Evolutionary conservation across 2,797 vertebrate species (phyloP).

Genomic region (Paedocypris micromegethes): DNA sequence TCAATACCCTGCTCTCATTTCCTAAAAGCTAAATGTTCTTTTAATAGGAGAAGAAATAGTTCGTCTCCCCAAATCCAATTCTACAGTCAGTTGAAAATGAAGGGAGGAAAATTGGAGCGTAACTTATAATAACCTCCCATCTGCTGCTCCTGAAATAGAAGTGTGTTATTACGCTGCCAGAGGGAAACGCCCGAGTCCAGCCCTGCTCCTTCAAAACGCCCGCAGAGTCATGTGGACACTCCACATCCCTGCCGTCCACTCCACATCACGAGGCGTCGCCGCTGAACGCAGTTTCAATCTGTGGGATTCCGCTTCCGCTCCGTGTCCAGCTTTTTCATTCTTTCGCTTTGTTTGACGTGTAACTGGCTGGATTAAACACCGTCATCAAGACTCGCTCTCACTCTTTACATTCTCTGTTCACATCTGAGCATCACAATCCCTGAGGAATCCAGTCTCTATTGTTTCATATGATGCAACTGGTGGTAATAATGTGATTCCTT

Average conservation of each 20-base stretch:
- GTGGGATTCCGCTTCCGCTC: no score
- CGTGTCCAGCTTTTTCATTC: background rate
- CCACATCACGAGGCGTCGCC: no score
- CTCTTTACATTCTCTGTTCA: constrained; percentile 44
- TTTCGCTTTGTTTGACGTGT: constrained; percentile 36
- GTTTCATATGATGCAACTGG: constrained; percentile 71
- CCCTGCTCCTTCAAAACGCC: constrained; percentile 48
- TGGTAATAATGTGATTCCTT: constrained; percentile 70
- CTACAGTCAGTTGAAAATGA: constrained; percentile 58
- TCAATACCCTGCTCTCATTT: constrained; percentile 39
- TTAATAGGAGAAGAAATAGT: constrained; percentile 42
- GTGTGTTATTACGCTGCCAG: constrained; percentile 72
- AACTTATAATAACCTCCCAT: constrained; percentile 70
- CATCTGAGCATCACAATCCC: constrained; percentile 52
- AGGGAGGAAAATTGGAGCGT: constrained; percentile 65
- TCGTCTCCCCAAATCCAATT: constrained; percentile 56
- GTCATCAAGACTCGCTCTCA: constrained; percentile 46
- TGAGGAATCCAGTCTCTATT: constrained; percentile 60
- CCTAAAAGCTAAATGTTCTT: constrained; percentile 51
- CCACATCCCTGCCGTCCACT: no score
- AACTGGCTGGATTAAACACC: constrained; percentile 45
- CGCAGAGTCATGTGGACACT: no score
- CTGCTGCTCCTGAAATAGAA: constrained; percentile 76
- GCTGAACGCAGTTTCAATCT: no score
- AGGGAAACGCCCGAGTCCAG: constrained; percentile 77